Conservation (phyloP, 2,888 invertebrate species). For the Leptothorax acervorum region DNA sequence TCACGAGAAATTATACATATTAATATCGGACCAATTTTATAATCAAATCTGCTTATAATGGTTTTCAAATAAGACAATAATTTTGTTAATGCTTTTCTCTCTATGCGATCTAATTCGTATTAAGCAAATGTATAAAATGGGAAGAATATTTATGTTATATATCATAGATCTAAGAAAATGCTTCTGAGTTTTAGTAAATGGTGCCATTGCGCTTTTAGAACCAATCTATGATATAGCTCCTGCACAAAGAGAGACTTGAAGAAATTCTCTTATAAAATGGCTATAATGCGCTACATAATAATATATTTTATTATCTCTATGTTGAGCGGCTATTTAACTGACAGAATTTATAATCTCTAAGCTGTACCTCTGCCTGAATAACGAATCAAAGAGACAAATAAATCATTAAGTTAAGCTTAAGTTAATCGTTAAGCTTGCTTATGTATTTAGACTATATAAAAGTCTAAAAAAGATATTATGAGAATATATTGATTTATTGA, state of each 20-base stretch:
- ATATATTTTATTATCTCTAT: constrained; percentile 27
- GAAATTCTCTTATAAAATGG: constrained; percentile 9
- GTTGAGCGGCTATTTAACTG: background rate
- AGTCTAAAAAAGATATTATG: background rate
- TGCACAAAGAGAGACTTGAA: constrained; percentile 38
- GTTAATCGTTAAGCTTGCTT: constrained; percentile 55
- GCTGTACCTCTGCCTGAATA: constrained; percentile 20
- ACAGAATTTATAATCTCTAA: constrained; percentile 29
- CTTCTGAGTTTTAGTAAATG: constrained; percentile 48
- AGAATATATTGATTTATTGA: background rate
- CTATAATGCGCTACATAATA: constrained; percentile 4
- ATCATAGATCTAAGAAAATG: constrained; percentile 15
- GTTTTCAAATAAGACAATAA: constrained; percentile 75
- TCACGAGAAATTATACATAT: constrained; percentile 33
- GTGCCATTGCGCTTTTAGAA: constrained; percentile 32
- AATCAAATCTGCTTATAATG: constrained; percentile 46
- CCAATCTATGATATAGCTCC: constrained; percentile 5
- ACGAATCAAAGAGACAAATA: constrained; percentile 44
- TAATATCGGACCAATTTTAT: constrained; percentile 76
- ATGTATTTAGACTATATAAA: background rate
- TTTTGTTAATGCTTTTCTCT: constrained; percentile 63
- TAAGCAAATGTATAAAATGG: constrained; percentile 14
- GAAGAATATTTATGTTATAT: background rate
- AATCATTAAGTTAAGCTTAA: constrained; percentile 54
- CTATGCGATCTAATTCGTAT: constrained; percentile 51